Evolutionary conservation across 2,888 invertebrate genomes (phyloP).

Genomic region (Boloria selene): DNA sequence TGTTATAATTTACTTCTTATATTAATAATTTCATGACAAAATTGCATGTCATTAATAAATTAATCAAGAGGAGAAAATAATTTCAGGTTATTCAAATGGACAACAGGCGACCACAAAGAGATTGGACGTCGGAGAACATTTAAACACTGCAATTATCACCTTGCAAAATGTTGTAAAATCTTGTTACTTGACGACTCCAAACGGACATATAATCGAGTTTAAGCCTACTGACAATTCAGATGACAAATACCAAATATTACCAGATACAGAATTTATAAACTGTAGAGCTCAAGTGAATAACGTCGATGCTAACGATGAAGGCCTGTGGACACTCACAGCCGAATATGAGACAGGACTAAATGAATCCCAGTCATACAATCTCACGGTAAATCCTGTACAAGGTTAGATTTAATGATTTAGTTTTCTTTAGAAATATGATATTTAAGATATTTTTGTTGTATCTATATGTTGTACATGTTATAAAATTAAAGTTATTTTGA

Average conservation of each 20-base stretch:
- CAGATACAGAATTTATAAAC: slow-evolving; percentile 10
- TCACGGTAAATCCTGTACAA: slow-evolving; percentile 37
- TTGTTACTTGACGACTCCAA: slow-evolving; percentile 45
- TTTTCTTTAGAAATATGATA: neutral
- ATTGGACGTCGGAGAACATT: slow-evolving; percentile 37
- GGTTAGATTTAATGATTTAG: slow-evolving; percentile 30
- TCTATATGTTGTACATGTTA: no score
- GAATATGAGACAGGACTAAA: slow-evolving; percentile 10
- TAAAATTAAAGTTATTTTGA: no score
- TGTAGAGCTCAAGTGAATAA: slow-evolving; percentile 43
- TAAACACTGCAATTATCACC: slow-evolving; percentile 35
- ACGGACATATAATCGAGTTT: slow-evolving; percentile 40
- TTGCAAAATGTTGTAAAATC: slow-evolving; percentile 20
- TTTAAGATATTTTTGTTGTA: no score
- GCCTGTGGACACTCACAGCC: slow-evolving; percentile 45
- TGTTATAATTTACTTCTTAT: neutral
- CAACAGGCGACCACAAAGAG: slow-evolving; percentile 1
- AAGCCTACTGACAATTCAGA: slow-evolving; percentile 43
- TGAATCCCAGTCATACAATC: slow-evolving; percentile 32
- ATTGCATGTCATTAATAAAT: neutral
- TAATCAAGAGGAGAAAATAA: neutral
- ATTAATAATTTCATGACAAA: neutral
- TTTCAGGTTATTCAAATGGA: slow-evolving; percentile 25
- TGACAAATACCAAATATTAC: slow-evolving; percentile 39
- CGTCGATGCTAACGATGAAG: slow-evolving; percentile 42